Evolutionary conservation across 30 jellyfish, hydroid and myxozoan genomes (phyloP).

Genomic region (Hydractinia symbiolongicarpus): DNA sequence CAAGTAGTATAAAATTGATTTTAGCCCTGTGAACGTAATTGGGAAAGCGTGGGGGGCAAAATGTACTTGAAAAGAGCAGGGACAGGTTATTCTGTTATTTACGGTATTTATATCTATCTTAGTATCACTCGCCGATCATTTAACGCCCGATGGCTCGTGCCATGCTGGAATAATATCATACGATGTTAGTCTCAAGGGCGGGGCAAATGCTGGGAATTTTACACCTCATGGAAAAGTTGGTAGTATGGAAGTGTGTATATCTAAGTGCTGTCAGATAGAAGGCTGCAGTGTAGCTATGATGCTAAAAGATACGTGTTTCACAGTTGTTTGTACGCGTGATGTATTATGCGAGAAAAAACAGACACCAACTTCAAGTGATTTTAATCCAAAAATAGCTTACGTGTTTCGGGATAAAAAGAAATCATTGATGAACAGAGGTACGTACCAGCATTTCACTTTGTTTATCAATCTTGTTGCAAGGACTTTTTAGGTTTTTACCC

Average conservation of each 20-base stretch:
- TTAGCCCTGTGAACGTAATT: no score
- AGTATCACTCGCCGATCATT: slow-evolving; percentile 47
- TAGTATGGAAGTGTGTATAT: slow-evolving; percentile 85
- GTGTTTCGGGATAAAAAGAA: slow-evolving; percentile 62
- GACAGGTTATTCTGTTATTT: no score
- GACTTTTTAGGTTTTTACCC: no score
- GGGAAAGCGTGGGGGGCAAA: no score
- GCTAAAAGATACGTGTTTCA: slow-evolving; percentile 91
- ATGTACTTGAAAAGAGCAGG: no score
- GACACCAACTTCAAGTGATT: slow-evolving; percentile 73
- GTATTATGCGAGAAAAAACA: slow-evolving; percentile 90
- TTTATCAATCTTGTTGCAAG: no score
- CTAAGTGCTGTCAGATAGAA: slow-evolving; percentile 59
- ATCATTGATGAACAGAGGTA: not conserved
- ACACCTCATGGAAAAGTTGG: slow-evolving; percentile 95
- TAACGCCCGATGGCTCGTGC: slow-evolving; percentile 81
- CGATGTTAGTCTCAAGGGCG: slow-evolving; percentile 93
- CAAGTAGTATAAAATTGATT: no score
- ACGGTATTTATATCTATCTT: no score
- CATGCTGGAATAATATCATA: slow-evolving; percentile 92
- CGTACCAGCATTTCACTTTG: not conserved
- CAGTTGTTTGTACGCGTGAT: slow-evolving; percentile 80
- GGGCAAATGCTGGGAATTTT: slow-evolving; percentile 86
- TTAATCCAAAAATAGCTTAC: slow-evolving; percentile 80
- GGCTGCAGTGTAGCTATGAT: slow-evolving; percentile 93